A percentile compares a stretch with the other conserved stretches of the same genome.
phyloP scores from a whole-genome alignment of 2,113 vertebrate genomes.

The Melanerpes formicivorus region DNA sequence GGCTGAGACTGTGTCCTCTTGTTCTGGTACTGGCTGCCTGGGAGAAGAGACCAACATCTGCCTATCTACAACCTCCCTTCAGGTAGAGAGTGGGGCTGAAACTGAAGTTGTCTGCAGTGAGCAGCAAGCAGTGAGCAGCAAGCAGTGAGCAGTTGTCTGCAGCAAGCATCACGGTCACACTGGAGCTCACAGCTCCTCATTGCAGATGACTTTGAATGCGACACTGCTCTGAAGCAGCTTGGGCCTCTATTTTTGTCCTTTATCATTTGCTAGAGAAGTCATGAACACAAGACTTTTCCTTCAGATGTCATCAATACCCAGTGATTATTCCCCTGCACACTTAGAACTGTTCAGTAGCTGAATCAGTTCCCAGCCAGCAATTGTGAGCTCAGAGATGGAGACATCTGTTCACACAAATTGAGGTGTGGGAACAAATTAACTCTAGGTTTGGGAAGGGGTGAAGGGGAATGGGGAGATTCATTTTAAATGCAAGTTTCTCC shows the following conservation, averaged over 20 bases:
- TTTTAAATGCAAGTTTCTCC: background rate
- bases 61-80: no score
- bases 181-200: background rate
- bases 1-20: no score
- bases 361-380: constrained; percentile 47
- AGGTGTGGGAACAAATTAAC: constrained; percentile 5
- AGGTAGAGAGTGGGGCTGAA: background rate
- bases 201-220: background rate
- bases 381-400: constrained; percentile 10
- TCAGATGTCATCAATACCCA: constrained; percentile 38
- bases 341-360: constrained; percentile 44
- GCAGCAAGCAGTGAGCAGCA: background rate
- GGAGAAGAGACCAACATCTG: no score
- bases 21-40: no score
- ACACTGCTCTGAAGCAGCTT: background rate
- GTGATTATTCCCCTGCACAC: constrained; percentile 37
- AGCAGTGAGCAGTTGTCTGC: no score
- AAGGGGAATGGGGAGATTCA: background rate
- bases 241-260: constrained; percentile 32
- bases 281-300: constrained; percentile 43
- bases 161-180: no score
- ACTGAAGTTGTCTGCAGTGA: background rate
- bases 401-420: constrained; percentile 39
- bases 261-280: constrained; percentile 1
- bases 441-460: background rate